Conservation (phyloP, 2,113 vertebrate species). For the Tragelaphus imberbis region DNA sequence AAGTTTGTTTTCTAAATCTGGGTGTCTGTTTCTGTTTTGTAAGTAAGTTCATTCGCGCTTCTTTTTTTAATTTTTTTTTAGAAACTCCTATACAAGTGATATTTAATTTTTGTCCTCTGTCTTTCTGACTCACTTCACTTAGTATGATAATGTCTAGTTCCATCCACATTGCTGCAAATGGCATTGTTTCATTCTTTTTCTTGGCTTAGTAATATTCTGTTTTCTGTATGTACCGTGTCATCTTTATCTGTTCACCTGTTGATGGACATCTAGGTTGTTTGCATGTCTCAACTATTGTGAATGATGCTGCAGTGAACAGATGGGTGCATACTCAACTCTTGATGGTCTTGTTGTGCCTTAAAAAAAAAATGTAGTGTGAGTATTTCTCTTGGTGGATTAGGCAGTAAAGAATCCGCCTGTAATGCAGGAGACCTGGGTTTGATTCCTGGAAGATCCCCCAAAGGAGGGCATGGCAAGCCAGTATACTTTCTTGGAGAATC, state of each 20-base stretch:
- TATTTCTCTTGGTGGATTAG: background rate
- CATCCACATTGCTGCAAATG: background rate
- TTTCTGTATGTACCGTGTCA: rapidly evolving
- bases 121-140: background rate
- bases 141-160: background rate
- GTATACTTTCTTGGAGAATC: background rate
- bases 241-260: background rate
- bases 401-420: background rate
- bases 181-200: background rate
- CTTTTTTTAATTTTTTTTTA: background rate
- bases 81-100: too few species aligned
- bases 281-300: background rate
- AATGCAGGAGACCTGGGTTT: background rate
- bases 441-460: background rate
- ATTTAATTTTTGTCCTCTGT: background rate
- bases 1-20: background rate
- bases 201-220: background rate
- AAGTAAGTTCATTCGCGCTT: background rate
- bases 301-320: background rate
- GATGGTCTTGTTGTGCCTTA: background rate
- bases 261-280: background rate
- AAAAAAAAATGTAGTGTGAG: rapidly evolving
- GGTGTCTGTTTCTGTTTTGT: background rate
- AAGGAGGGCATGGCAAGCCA: background rate
- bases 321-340: background rate